Evolutionary conservation across 2,888 invertebrate species (phyloP), one percentile per base, ranked within the genome.

Genomic region (Apocheima hispidaria): DNA sequence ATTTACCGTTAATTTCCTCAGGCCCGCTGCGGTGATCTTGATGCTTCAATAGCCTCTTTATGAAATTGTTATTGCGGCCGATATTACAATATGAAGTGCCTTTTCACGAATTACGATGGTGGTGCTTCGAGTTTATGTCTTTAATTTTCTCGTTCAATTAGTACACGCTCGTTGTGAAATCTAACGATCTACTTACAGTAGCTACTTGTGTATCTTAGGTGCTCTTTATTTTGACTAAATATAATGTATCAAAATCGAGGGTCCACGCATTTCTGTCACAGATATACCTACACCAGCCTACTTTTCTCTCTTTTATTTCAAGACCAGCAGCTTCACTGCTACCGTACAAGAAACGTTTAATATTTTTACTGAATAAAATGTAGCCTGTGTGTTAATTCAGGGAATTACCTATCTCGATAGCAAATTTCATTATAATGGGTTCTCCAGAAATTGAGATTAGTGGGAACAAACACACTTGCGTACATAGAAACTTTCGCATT

Each of bases 1-100:
- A 72, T 74, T 72, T 70, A 70, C 60, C 69, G 62, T 70, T 70
- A 40, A 68, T 70, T 75, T 69, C 57, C 66, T 66, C 55, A 62
- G 59, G 65, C 56, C 43, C 35, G 21, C 21, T 35, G 43, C 49
- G 44, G 43, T 41, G 41, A 18, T 51, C 53, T 21, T 53, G 21
- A 58, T 51, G 43, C 60, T 48, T 49, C 48, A 14, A 65, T 52
- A 57, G 56, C 54, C 53, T 51, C 56, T 60, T 58, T 66, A 66
- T 63, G 56, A 60, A 65, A 65, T 60, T 58, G 59, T 66, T 68
- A 66, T 54, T 60, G 44, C 56, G 33, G 30, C 4, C 43, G 12
- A 58, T 54, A 58, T 58, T 51, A 57, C 56, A 54, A 58, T 57
- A 57, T 48, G 58, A 50, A 61, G 21, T 36, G 26, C 53, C 53